Evolutionary conservation across 1,140 invertebrate genomes (phyloP).

Genomic region (Ephestia elutella): DNA sequence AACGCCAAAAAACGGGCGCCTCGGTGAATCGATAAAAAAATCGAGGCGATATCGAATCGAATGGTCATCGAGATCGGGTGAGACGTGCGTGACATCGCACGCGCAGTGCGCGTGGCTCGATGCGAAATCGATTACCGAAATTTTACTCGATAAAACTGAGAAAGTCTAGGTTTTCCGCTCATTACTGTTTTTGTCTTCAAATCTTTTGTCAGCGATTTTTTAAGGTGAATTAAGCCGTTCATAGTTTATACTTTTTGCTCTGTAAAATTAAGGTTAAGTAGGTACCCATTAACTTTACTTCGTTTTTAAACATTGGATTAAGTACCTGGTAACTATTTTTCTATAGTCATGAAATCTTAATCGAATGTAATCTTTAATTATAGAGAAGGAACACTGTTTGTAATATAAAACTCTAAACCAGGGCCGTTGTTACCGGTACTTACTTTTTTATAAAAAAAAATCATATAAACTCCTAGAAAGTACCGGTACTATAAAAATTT

Average conservation of each 20-base stretch:
- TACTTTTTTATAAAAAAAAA: no score
- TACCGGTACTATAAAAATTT: no score
- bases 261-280: no score
- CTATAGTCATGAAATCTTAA: no score
- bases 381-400: no score
- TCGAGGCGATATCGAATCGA: slow-evolving; percentile 43
- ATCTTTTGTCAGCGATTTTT: neutral
- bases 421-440: no score
- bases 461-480: no score
- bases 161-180: slow-evolving; percentile 23
- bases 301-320: no score
- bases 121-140: slow-evolving; percentile 51
- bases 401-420: no score
- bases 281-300: no score
- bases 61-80: slow-evolving; percentile 27
- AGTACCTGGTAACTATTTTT: no score
- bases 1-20: slow-evolving; percentile 43
- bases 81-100: slow-evolving; percentile 55
- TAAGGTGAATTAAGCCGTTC: neutral
- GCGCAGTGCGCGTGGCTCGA: slow-evolving; percentile 41
- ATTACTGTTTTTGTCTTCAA: slow-evolving; percentile 15
- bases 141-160: slow-evolving; percentile 10
- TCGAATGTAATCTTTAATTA: no score
- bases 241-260: neutral
- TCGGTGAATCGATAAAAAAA: slow-evolving; percentile 45